Evolutionary conservation across 2,888 invertebrate genomes (phyloP).

Genomic region (Digitonthophagus gazella): DNA sequence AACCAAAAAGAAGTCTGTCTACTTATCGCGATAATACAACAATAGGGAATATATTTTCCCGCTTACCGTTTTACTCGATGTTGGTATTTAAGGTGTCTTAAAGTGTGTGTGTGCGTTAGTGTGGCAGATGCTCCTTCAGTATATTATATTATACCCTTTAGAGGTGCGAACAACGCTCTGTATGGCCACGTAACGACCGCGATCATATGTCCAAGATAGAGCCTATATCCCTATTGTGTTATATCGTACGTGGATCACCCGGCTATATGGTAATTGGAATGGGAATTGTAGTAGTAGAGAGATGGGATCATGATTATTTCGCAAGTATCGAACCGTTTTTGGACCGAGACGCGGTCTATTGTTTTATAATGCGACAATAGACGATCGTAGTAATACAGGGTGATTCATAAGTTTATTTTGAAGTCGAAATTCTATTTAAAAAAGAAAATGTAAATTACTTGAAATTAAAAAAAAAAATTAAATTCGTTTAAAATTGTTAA

Average conservation of each 20-base stretch:
- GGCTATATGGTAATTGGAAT: neutral
- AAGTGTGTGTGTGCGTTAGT: neutral
- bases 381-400: neutral
- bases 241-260: neutral
- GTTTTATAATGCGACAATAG: neutral
- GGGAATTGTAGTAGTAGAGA: neutral
- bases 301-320: neutral
- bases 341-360: neutral
- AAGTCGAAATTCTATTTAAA: too few species aligned
- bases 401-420: neutral
- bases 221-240: neutral
- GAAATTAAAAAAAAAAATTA: too few species aligned
- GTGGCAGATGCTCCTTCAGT: neutral
- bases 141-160: conserved; percentile 1
- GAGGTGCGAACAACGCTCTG: conserved; percentile 1
- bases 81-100: neutral
- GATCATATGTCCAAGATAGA: conserved; percentile 3
- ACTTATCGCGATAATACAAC: neutral
- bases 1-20: neutral
- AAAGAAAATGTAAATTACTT: too few species aligned
- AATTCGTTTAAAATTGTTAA: too few species aligned
- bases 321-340: neutral
- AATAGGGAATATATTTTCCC: conserved; percentile 8
- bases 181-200: neutral
- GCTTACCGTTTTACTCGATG: neutral